Conservation (phyloP, 1,140 invertebrate species). For the Scaptomyza graminum region DNA sequence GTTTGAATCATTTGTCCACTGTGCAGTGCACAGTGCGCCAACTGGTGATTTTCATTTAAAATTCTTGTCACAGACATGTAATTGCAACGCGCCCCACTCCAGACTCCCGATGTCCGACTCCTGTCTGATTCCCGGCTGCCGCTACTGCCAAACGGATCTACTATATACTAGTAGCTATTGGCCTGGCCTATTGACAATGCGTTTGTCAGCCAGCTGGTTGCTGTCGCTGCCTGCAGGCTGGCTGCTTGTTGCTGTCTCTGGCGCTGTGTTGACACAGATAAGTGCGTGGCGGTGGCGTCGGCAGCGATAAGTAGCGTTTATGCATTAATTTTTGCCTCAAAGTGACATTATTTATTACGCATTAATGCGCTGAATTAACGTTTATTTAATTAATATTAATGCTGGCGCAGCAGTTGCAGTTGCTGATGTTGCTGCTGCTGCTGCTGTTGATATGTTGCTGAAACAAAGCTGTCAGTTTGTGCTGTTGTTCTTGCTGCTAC, state of each 20-base stretch:
- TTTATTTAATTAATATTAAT: slow-evolving; percentile 84
- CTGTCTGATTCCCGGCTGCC: slow-evolving; percentile 17
- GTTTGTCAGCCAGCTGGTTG: slow-evolving; percentile 57
- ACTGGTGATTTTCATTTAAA: slow-evolving; percentile 77
- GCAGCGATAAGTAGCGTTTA: slow-evolving; percentile 81
- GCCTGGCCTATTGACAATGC: slow-evolving; percentile 71
- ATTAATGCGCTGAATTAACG: slow-evolving; percentile 82
- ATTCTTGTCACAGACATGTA: slow-evolving; percentile 83
- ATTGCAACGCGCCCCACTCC: slow-evolving; percentile 61
- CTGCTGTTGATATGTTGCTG: slow-evolving; percentile 9
- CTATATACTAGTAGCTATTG: slow-evolving; percentile 59
- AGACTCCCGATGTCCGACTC: slow-evolving; percentile 20
- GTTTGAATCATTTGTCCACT: slow-evolving; percentile 81
- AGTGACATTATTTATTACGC: slow-evolving; percentile 81
- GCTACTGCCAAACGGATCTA: slow-evolving; percentile 57
- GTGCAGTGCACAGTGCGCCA: slow-evolving; percentile 40
- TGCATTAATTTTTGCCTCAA: slow-evolving; percentile 80
- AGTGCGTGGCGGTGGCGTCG: slow-evolving; percentile 65
- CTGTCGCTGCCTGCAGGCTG: background rate
- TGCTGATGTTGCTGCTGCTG: slow-evolving; percentile 22
- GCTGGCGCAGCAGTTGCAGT: slow-evolving; percentile 44
- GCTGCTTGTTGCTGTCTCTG: slow-evolving; percentile 37
- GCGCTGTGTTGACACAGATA: slow-evolving; percentile 82
- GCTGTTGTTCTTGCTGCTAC: slow-evolving; percentile 15
- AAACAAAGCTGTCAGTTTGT: slow-evolving; percentile 44